These are phyloP conservation scores for Anas platyrhynchos DNA, from an alignment of 2,113 vertebrate species.

Conservation along the genomic window DNA sequence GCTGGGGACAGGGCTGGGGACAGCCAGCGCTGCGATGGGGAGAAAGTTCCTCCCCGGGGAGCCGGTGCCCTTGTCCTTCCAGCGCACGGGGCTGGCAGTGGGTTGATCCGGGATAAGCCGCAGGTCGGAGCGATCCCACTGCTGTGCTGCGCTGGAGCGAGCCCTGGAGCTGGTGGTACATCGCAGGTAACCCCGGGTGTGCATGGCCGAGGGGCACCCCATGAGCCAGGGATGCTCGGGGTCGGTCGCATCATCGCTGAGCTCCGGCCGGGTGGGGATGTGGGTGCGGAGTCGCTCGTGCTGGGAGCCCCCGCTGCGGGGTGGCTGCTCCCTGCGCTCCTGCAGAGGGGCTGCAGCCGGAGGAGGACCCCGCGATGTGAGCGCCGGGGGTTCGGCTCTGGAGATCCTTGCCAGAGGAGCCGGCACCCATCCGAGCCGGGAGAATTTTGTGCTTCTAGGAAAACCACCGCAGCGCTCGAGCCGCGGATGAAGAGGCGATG, in stretches of 20 bases:
- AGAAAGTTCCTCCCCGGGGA: not conserved
- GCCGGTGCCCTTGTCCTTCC: not conserved
- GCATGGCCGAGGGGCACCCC: fast-evolving
- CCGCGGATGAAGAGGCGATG: not conserved
- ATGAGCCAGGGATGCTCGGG: fast-evolving
- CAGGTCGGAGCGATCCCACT: not conserved
- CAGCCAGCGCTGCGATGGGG: fast-evolving
- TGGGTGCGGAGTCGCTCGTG: fast-evolving
- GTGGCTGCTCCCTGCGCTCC: fast-evolving
- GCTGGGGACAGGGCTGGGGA: not conserved
- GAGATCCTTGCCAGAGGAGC: fast-evolving
- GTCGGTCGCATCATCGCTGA: no score
- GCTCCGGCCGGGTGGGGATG: not conserved
- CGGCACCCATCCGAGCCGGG: fast-evolving
- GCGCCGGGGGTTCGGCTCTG: not conserved
- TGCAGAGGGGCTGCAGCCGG: not conserved
- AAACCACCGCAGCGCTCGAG: fast-evolving
- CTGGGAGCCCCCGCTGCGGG: fast-evolving
- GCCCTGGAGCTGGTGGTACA: fast-evolving
- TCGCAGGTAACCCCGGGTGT: not conserved
- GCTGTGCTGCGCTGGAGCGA: not conserved
- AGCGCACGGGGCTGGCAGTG: not conserved
- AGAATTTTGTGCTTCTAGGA: not conserved
- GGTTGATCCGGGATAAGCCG: conserved; percentile 5
- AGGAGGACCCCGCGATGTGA: fast-evolving